Evolutionary conservation across 2,797 vertebrate species (phyloP).

Genomic region (Parauchenoglanis ngamensis): DNA sequence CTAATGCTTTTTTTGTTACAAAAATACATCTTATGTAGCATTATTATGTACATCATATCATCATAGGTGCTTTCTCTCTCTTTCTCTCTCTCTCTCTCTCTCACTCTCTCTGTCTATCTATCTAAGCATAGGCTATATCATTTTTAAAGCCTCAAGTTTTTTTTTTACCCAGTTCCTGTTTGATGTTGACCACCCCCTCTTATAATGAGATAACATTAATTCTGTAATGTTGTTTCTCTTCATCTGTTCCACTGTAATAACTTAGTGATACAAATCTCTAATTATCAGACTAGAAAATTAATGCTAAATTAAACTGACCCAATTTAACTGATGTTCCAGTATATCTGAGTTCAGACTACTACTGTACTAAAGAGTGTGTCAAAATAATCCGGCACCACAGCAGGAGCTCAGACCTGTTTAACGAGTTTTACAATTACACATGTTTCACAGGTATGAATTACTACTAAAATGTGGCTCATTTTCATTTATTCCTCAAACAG

Average conservation of each 20-base stretch:
- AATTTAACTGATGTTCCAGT: not conserved
- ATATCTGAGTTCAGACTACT: not conserved
- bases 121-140: too few species aligned
- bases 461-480: not conserved
- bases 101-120: too few species aligned
- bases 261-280: too few species aligned
- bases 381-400: not conserved
- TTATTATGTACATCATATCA: too few species aligned
- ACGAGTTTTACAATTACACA: not conserved
- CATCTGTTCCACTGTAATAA: too few species aligned
- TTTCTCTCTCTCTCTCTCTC: too few species aligned
- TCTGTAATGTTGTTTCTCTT: too few species aligned
- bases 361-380: not conserved
- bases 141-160: too few species aligned
- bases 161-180: too few species aligned
- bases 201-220: too few species aligned
- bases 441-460: not conserved
- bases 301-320: not conserved
- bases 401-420: not conserved
- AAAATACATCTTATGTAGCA: not conserved
- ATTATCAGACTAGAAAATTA: not conserved
- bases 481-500: not conserved
- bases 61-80: too few species aligned
- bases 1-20: not conserved
- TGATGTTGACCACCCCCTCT: too few species aligned